Base-by-base conservation (phyloP, 2,113 vertebrate genomes). In the Phalacrocorax brasilianus region DNA sequence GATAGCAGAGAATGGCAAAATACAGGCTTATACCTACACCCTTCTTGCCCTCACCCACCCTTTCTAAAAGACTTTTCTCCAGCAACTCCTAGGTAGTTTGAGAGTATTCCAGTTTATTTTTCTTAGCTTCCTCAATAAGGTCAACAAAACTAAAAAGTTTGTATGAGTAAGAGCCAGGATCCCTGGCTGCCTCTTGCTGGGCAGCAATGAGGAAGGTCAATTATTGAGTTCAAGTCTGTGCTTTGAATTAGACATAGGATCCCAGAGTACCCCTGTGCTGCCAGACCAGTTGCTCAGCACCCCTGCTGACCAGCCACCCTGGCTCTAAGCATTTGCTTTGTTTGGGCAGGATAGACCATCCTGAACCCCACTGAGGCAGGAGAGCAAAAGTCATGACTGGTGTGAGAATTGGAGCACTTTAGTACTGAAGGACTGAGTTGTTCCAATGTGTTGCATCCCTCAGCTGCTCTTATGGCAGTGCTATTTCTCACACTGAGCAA, bases 241-340 rank as follows among this genome's bases (percentile, higher is more conserved):
- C 13, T 79, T 58, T 0, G 0, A 55, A 65, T 42, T 24, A 59
- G 16, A 49, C 28, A 13, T 8, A 44, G 20, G 3, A 27, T 49
- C 38, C 49, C 2, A 10, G 42, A 17, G 2, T n/a, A 42, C 1
- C 2, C 4, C 9, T 27, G 6, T 56, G 30, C 47, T 88, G 59
- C 26, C 26, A 85, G 45, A 18, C 22, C 33, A 80, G n/a, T 24
- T 61, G 12, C 16, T 56, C n/a, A 66, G 22, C 68, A 72, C 21
- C 4, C 18, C 38, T 47, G 19, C 14, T 3, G 11, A 20, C 8
- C 40, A 56, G 15, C 8, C 52, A 56, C 27, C 14, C 62, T 11
- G 3, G 4, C 16, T 71, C 33, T 62, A 38, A 73, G 24, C 7
- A 14, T 66, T 30, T 26, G 7, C 26, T 81, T 35, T 62, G 3